phyloP scores from a whole-genome alignment of 1,140 invertebrate genomes.

The Bombus ignitus region DNA sequence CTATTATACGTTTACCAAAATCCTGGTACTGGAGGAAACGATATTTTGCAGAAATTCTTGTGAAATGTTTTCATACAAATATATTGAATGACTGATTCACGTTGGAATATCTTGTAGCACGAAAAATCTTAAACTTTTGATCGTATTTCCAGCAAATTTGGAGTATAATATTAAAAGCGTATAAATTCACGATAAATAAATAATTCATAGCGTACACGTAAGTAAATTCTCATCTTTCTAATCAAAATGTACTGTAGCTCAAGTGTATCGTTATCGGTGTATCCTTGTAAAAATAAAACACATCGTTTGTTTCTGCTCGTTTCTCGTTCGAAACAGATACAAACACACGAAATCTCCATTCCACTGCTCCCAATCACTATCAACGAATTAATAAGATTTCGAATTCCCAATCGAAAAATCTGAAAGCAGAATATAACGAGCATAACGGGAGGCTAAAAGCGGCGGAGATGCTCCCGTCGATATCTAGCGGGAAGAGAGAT shows the following conservation, averaged over 20 bases:
- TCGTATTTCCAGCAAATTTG: not conserved
- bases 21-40: not conserved
- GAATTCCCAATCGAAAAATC: not conserved
- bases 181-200: too few relatives aligned
- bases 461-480: not conserved
- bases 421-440: not conserved
- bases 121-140: not conserved
- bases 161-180: not conserved
- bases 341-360: too few relatives aligned
- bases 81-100: not conserved
- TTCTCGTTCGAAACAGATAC: too few relatives aligned
- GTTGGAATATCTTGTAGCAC: not conserved
- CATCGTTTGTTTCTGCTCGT: too few relatives aligned
- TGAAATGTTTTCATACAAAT: not conserved
- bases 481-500: slow-evolving; percentile 23
- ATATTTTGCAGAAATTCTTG: not conserved
- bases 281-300: too few relatives aligned
- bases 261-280: too few relatives aligned
- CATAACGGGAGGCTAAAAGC: not conserved
- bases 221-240: too few relatives aligned
- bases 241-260: too few relatives aligned
- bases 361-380: too few relatives aligned
- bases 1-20: too few relatives aligned
- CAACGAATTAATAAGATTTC: not conserved
- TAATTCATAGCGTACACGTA: too few relatives aligned